Evolutionary conservation across 2,113 vertebrate species (phyloP), one percentile per base, ranked within the genome.

Genomic region (Lophotis ruficrista): DNA sequence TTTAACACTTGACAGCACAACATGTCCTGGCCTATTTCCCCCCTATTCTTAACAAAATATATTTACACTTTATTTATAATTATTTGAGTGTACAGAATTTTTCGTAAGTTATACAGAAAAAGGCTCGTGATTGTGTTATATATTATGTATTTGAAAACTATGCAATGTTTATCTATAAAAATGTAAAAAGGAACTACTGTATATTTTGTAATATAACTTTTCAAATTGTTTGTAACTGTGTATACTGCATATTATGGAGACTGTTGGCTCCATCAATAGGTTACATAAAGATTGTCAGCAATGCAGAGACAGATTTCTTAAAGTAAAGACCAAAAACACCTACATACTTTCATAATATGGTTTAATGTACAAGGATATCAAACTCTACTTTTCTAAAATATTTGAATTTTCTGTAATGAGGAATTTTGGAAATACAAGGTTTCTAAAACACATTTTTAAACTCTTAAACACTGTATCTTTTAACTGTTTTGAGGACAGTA

Each of bases 171-270:
- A 91, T 92, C 95, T 95, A 89, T 71, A 94, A 90, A 96, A 94
- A 93, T 96, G 92, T 96, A 97, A 94, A 96, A 96, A 91, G 68
- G 21, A 89, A 89, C 82, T 58, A 60, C 47, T 97, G 97, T 97
- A 96, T 96, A 97, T 98, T 97, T 97, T 97, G 91, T 97, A 90
- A 97, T 90, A 79, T 92, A 95, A 60, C 89, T 97, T 95, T 95
- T 90, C 54, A 75, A 84, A n/a, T 58, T n/a, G 56, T 93, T 96
- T 73, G 76, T 90, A 94, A 91, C 56, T 85, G 79, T 95, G 94
- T 93, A 92, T 80, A 78, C 68, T 84, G 72, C 7, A 2, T 93
- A 81, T 88, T 83, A 62, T 30, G 76, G 89, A 90, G 77, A 69
- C 60, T 75, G 65, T 56, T 75, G 70, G 45, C 66, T 95, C 89